Evolutionary conservation across 64 coral and sea anemone genomes (phyloP).

Genomic region (Orbicella faveolata): DNA sequence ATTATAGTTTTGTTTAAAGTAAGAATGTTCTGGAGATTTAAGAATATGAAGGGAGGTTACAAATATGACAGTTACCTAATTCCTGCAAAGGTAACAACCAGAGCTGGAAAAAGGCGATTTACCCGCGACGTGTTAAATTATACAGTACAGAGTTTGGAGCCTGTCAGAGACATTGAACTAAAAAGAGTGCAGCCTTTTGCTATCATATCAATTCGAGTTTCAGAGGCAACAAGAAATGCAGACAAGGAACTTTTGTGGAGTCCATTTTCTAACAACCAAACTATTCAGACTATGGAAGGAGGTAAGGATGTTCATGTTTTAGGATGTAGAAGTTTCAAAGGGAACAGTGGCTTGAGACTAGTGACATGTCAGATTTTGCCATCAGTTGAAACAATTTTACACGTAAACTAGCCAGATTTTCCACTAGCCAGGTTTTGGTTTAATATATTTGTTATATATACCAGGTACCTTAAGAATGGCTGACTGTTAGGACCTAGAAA

Average conservation of each 20-base stretch:
- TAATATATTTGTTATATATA: too few relatives aligned
- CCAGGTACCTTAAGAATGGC: too few relatives aligned
- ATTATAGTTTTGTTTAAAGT: conserved; percentile 64
- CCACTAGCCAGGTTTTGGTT: too few relatives aligned
- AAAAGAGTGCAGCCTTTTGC: conserved; percentile 59
- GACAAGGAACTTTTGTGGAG: conserved; percentile 57
- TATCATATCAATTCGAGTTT: conserved; percentile 60
- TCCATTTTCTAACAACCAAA: conserved; percentile 51
- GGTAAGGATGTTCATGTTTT: conserved; percentile 16
- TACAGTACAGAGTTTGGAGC: conserved; percentile 21
- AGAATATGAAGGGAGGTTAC: conserved; percentile 42
- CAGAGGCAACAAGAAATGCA: conserved; percentile 66
- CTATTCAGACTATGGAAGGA: conserved; percentile 68
- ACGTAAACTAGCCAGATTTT: too few relatives aligned
- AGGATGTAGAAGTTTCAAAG: too few relatives aligned
- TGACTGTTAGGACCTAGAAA: too few relatives aligned
- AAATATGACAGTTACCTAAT: conserved; percentile 20
- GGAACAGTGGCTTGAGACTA: too few relatives aligned
- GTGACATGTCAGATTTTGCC: too few relatives aligned
- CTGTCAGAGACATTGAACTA: conserved; percentile 50
- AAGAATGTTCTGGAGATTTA: conserved; percentile 57
- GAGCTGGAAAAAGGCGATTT: conserved; percentile 6
- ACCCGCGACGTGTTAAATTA: not conserved
- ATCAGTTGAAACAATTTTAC: too few relatives aligned
- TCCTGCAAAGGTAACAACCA: conserved; percentile 48